Conservation (phyloP, 2,888 invertebrate genomes). For the Sepioteuthis lessoniana region DNA sequence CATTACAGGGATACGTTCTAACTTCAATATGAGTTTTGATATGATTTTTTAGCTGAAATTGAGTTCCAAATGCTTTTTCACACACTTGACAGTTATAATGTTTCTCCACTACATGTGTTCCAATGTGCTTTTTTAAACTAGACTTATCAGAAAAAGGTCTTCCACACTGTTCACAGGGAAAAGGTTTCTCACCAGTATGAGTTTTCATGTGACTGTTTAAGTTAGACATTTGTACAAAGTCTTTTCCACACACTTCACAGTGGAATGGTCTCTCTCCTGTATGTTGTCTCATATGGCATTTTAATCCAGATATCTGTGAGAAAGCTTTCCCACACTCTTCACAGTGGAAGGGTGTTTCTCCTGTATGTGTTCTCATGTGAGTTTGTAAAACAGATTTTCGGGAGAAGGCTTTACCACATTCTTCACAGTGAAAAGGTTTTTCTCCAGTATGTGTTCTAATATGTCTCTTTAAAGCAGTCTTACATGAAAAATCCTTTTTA, state of each 20-base stretch:
- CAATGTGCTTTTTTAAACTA: background rate
- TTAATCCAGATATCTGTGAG: background rate
- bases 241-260: background rate
- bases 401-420: background rate
- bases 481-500: background rate
- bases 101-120: background rate
- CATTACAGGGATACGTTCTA: no score
- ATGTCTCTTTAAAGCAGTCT: background rate
- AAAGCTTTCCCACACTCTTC: background rate
- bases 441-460: background rate
- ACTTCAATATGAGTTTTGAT: no score
- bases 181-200: slow-evolving; percentile 39
- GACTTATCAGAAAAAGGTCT: background rate
- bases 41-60: background rate
- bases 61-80: background rate
- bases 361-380: background rate
- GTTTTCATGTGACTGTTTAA: background rate
- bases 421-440: slow-evolving; percentile 35
- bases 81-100: background rate
- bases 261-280: background rate
- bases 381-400: background rate
- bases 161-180: background rate
- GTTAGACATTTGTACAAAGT: background rate
- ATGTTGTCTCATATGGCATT: background rate
- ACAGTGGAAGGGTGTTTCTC: background rate